A percentile compares a stretch with the other conserved stretches of the same genome.
These are phyloP conservation scores for Cyprinella venusta DNA, from an alignment of 2,797 vertebrate genomes.

Conservation along the genomic window DNA sequence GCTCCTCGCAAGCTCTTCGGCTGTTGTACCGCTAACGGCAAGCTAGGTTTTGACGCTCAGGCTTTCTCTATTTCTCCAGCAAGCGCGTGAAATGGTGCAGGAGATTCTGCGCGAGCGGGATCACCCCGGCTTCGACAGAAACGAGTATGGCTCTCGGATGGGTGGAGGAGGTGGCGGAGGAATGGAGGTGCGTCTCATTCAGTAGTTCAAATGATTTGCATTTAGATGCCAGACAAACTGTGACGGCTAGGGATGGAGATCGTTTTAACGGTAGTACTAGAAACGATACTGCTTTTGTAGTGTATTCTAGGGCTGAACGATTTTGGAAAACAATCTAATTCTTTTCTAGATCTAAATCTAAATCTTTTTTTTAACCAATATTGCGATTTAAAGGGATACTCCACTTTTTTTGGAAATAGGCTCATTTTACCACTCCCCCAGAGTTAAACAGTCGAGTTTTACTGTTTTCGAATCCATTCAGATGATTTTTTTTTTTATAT, in stretches of 20 bases:
- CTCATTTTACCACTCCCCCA: no score
- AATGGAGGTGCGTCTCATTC: conserved; percentile 65
- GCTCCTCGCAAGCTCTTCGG: background rate
- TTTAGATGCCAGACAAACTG: background rate
- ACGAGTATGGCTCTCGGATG: conserved; percentile 87
- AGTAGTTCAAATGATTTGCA: no score
- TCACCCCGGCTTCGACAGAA: conserved; percentile 86
- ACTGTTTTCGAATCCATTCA: no score
- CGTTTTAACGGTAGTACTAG: background rate
- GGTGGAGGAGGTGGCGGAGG: conserved; percentile 78
- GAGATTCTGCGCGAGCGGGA: conserved; percentile 92
- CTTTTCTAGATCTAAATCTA: no score
- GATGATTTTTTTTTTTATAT: no score
- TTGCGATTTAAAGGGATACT: no score
- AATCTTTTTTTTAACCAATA: no score
- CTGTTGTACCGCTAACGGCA: background rate
- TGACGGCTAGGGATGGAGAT: background rate
- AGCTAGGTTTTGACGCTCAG: background rate
- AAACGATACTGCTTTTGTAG: background rate
- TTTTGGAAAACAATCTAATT: no score
- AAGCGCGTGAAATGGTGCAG: conserved; percentile 97
- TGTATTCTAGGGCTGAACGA: no score
- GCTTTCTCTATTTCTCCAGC: conserved; percentile 69
- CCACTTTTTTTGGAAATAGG: no score
- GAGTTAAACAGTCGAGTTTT: no score